Percentiles rank a stretch among this genome's conserved stretches.
Conservation (phyloP, 2,113 vertebrate species). For the Forbesichthys papilliferus region DNA sequence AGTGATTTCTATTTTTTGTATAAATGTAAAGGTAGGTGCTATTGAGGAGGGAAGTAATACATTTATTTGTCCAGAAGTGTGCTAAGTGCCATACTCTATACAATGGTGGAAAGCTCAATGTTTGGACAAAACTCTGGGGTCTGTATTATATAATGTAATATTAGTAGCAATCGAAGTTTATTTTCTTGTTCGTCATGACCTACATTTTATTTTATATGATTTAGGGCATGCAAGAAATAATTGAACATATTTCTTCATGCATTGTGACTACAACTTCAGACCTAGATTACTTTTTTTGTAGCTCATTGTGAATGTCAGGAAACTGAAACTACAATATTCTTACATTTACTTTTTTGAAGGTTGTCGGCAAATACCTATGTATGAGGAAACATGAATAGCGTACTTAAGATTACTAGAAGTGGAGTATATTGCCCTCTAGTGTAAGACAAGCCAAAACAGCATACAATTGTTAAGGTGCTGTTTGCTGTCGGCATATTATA, state of each 20-base stretch:
- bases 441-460: slow-evolving; percentile 20
- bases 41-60: slow-evolving; percentile 78
- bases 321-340: too few relatives aligned
- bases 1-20: neutral
- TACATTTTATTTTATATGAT: neutral
- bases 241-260: too few relatives aligned
- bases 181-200: too few relatives aligned
- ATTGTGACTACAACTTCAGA: neutral
- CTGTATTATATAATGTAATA: slow-evolving; percentile 33
- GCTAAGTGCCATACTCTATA: slow-evolving; percentile 82
- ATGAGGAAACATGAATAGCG: neutral
- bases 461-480: neutral
- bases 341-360: neutral
- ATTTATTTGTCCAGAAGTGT: slow-evolving; percentile 80
- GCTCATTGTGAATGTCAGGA: neutral
- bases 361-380: neutral
- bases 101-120: slow-evolving; percentile 81
- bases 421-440: slow-evolving; percentile 48
- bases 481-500: neutral
- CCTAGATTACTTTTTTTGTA: neutral
- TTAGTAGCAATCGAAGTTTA: too few relatives aligned
- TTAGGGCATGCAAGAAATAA: neutral
- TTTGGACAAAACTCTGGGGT: slow-evolving; percentile 81
- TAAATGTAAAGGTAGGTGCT: slow-evolving; percentile 64
- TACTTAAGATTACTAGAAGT: slow-evolving; percentile 7